Base-by-base conservation (phyloP, 2,797 vertebrate species). In the Enteromius thamalakanensis region DNA sequence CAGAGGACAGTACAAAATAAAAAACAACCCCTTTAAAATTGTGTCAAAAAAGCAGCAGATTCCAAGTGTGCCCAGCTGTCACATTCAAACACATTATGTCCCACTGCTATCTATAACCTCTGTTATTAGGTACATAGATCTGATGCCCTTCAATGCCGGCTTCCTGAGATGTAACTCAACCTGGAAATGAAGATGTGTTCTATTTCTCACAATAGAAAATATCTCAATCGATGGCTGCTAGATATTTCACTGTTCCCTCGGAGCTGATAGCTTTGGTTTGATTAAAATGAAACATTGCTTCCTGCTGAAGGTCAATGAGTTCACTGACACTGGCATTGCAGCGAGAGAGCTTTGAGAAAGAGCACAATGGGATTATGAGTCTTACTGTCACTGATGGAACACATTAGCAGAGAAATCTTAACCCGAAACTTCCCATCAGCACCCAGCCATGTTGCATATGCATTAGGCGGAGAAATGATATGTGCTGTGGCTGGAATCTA, bases 211-310 rank as follows among this genome's bases (percentile, higher is more conserved):
- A 83, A 78, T 71, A 85, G 45, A 86, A 85, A 84, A 84, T 80
- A 85, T 86, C 78, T 74, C 62, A 65, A 92, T 94, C 93, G 90
- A 94, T 92, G 91, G 51, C 15, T 69, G 72, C 90, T 85, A 90
- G 90, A 90, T 90, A 93, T 93, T 93, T 93, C 89, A 78, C 71
- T 55, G 37, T 74, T 86, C 82, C 81, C 80, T 78, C 26, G 68
- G 83, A 87, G 91, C 89, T 87, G 87, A 87, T 86, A 55, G 80
- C 47, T 85, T 69, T 29, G 15, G 84, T 89, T 90, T 87, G 89
- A 93, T 92, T 90, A 87, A 90, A 92, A 93, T 92, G 87, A 92
- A 85, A 62, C 68, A 64, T 32, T 84, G 84, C 87, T 90, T 92
- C 85, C 91, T 87, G 89, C 70, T 86, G 32, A 87, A 91, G 90